A percentile compares a stretch with the other conserved stretches of the same genome.
Evolutionary conservation across 2,797 vertebrate genomes (phyloP).

Genomic region (Xenops minutus): DNA sequence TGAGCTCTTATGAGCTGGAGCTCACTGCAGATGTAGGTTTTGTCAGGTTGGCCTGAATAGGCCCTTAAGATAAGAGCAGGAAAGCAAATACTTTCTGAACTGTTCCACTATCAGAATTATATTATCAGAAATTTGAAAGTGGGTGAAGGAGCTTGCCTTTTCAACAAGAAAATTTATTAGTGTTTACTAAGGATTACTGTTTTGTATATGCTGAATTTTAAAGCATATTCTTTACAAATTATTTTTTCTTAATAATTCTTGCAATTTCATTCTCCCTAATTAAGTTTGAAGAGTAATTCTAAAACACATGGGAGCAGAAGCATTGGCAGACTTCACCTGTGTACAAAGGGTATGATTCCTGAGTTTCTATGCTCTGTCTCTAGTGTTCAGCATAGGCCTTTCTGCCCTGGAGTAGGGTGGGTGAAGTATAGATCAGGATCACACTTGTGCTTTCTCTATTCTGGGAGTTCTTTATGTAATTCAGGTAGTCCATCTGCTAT

Average conservation of each 20-base stretch:
- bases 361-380: neutral
- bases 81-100: neutral
- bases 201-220: neutral
- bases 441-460: neutral
- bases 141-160: neutral
- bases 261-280: neutral
- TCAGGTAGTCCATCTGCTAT: neutral
- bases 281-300: neutral
- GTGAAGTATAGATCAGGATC: neutral
- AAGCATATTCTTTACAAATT: neutral
- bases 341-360: neutral
- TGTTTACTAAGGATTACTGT: neutral
- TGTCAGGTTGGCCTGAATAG: neutral
- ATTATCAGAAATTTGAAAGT: neutral
- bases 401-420: neutral
- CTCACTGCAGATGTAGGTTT: neutral
- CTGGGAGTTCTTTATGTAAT: neutral
- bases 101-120: neutral
- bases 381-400: neutral
- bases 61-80: neutral
- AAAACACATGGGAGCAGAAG: neutral
- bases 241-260: neutral
- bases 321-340: neutral
- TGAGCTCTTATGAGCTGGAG: neutral
- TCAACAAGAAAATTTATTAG: neutral